Conservation (phyloP, 2,113 vertebrate species). For the Nicator chloris region DNA sequence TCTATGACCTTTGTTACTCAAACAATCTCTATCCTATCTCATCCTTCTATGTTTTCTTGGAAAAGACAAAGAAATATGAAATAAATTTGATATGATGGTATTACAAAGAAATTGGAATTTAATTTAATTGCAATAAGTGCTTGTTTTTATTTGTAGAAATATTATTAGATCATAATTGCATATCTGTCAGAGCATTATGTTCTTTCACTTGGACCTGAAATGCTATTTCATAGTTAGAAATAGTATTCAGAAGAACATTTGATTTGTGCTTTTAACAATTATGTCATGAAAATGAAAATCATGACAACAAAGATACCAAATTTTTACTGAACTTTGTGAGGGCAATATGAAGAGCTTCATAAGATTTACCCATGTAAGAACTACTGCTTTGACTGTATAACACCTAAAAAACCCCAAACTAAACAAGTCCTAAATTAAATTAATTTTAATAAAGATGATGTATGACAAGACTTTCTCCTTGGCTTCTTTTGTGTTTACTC, state of each 20-base stretch:
- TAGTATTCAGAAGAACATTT: not conserved
- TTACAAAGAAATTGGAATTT: not conserved
- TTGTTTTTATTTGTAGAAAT: not conserved
- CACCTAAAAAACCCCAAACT: not conserved
- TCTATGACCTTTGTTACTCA: not conserved
- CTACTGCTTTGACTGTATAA: not conserved
- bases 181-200: not conserved
- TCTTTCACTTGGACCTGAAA: not conserved
- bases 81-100: not conserved
- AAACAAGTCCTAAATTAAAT: not conserved
- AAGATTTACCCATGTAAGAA: not conserved
- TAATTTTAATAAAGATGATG: not conserved
- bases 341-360: not conserved
- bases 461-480: not conserved
- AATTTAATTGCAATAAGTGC: not conserved
- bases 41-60: not conserved
- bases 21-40: too few relatives aligned
- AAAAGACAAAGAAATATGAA: not conserved
- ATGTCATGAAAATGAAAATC: not conserved
- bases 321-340: not conserved
- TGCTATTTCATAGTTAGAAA: not conserved
- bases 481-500: not conserved
- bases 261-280: not conserved
- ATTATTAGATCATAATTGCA: not conserved
- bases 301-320: not conserved